Evolutionary conservation across 2,888 invertebrate genomes (phyloP).

Genomic region (Drosophila neutralis): DNA sequence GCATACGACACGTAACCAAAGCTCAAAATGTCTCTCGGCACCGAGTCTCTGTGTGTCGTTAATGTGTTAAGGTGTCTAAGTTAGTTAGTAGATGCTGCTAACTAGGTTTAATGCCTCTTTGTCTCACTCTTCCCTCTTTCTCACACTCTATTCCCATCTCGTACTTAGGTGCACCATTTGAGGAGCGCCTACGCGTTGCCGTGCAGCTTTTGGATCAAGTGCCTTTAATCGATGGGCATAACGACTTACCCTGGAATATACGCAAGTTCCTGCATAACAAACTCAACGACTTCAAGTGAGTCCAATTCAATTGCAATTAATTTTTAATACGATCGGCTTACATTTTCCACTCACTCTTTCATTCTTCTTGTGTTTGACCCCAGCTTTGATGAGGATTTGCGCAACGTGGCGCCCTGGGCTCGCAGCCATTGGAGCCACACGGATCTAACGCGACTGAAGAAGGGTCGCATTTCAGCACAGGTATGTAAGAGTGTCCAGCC

Average conservation of each 20-base stretch:
- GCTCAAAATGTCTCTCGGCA: slow-evolving; percentile 32
- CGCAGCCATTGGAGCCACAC: slow-evolving; percentile 92
- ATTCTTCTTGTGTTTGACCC: background rate
- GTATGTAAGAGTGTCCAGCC: slow-evolving; percentile 87
- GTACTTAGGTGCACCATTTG: slow-evolving; percentile 88
- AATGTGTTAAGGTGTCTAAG: slow-evolving; percentile 57
- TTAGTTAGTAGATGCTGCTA: slow-evolving; percentile 59
- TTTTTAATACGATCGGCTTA: slow-evolving; percentile 28
- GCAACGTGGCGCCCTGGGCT: slow-evolving; percentile 90
- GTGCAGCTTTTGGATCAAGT: slow-evolving; percentile 91
- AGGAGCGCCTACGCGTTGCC: slow-evolving; percentile 90
- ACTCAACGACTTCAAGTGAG: slow-evolving; percentile 91
- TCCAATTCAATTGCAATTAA: slow-evolving; percentile 61
- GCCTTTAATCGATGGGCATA: slow-evolving; percentile 94
- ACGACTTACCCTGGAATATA: slow-evolving; percentile 96
- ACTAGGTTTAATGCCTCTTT: slow-evolving; percentile 24
- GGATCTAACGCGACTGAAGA: slow-evolving; percentile 89
- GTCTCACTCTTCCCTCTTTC: background rate
- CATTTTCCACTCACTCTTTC: slow-evolving; percentile 18
- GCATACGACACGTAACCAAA: slow-evolving; percentile 62
- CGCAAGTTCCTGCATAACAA: slow-evolving; percentile 95
- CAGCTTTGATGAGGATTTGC: slow-evolving; percentile 89
- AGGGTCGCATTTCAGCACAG: slow-evolving; percentile 92
- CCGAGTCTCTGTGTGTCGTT: slow-evolving; percentile 17
- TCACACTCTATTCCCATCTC: background rate